phyloP scores from a whole-genome alignment of 2,888 invertebrate genomes.

The Mongoloraphidia duomilia region DNA sequence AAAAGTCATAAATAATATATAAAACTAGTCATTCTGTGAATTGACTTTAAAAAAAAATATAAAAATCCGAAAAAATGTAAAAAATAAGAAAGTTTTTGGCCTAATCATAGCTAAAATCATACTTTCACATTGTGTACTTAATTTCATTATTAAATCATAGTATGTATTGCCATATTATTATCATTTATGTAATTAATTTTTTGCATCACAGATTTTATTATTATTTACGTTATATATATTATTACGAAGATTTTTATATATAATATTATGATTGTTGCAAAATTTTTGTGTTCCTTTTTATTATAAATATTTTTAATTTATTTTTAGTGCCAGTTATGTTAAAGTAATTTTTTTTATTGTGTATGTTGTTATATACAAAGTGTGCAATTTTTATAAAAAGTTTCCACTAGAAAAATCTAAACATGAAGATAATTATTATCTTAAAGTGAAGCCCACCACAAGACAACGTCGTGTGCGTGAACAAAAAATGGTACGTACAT shows the following conservation, averaged over 20 bases:
- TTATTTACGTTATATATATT: not conserved
- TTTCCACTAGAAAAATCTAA: too few species aligned
- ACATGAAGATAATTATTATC: too few species aligned
- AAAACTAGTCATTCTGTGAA: constrained; percentile 25
- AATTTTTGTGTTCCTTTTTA: not conserved
- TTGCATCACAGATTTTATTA: not conserved
- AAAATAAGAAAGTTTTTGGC: not conserved
- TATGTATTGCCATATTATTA: not conserved
- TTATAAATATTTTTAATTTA: not conserved
- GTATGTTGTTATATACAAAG: not conserved
- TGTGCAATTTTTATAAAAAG: too few species aligned
- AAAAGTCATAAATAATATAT: not conserved
- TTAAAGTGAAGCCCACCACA: too few species aligned
- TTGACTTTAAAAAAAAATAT: constrained; percentile 18
- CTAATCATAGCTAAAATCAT: not conserved
- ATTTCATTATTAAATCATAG: not conserved
- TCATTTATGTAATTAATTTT: not conserved
- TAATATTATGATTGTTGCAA: not conserved
- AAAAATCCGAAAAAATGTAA: too few species aligned
- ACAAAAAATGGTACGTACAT: not conserved
- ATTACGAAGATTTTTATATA: not conserved
- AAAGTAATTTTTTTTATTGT: not conserved
- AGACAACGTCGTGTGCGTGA: not conserved
- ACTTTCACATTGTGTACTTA: not conserved
- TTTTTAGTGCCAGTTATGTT: not conserved